A percentile compares a stretch with the other conserved stretches of the same genome.
These are phyloP conservation scores for Micrastur ruficollis DNA, from an alignment of 2,797 vertebrate genomes.

Conservation along the genomic window DNA sequence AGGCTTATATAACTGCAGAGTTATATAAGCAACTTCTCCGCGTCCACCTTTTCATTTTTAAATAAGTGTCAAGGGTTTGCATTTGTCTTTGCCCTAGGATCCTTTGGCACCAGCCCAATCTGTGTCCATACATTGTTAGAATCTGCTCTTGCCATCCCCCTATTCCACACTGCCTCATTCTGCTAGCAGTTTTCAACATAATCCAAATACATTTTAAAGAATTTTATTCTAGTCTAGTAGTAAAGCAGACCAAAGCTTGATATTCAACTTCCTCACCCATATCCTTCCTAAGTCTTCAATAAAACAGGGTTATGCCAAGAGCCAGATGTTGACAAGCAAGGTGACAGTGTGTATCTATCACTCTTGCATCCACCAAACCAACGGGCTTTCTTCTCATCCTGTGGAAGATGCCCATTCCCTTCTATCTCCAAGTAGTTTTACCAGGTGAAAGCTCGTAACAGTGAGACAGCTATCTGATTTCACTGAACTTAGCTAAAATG, in stretches of 20 bases:
- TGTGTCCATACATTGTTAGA: not conserved
- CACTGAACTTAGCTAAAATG: not conserved
- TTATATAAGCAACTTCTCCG: too few relatives aligned
- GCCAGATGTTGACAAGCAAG: not conserved
- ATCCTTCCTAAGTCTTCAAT: not conserved
- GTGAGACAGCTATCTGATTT: not conserved
- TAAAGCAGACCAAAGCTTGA: not conserved
- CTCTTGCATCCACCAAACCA: not conserved
- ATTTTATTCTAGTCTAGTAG: not conserved
- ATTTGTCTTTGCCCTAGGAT: not conserved
- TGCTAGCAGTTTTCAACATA: not conserved
- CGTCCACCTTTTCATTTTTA: fast-evolving
- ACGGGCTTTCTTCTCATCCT: not conserved
- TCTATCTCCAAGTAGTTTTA: not conserved
- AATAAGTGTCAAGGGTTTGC: not conserved
- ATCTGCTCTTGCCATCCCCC: not conserved
- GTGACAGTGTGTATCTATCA: not conserved
- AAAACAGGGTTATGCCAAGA: not conserved
- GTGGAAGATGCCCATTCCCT: not conserved
- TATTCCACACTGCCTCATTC: not conserved
- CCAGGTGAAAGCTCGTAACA: not conserved
- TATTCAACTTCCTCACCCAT: not conserved
- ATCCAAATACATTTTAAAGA: not conserved
- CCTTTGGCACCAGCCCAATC: not conserved
- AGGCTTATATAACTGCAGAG: not conserved